These are phyloP conservation scores for Strigamia crassipes DNA, from an alignment of 2,888 invertebrate species.

Conservation along the genomic window DNA sequence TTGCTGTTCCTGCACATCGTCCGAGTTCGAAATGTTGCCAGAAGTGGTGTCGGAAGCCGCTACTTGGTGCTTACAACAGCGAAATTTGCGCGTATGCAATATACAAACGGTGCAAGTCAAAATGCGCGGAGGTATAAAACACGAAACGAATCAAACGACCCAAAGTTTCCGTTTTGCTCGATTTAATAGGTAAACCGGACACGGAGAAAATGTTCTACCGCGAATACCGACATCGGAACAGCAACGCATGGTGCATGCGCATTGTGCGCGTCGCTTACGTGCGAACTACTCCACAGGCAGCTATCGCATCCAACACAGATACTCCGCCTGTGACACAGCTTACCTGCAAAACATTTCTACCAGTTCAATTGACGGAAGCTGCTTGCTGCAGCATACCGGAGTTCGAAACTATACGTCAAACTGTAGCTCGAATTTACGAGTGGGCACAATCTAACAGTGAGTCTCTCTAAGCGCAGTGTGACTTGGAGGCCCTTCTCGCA, in stretches of 20 bases:
- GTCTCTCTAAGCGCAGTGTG: no score
- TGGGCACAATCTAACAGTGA: constrained; percentile 46
- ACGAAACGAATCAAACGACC: no score
- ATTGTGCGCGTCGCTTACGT: constrained; percentile 44
- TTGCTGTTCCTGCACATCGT: constrained; percentile 38
- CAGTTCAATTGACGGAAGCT: constrained; percentile 43
- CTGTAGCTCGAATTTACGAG: constrained; percentile 38
- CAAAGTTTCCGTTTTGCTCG: no score
- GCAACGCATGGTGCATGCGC: constrained; percentile 45
- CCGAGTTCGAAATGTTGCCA: constrained; percentile 42
- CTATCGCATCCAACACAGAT: not conserved
- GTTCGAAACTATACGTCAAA: constrained; percentile 45
- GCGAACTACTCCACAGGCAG: constrained; percentile 18
- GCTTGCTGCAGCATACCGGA: constrained; percentile 37
- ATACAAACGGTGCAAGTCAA: constrained; percentile 44
- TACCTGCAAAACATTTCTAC: constrained; percentile 46
- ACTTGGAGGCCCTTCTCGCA: no score
- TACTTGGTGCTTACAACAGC: constrained; percentile 41
- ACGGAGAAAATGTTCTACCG: constrained; percentile 45
- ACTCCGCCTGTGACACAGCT: constrained; percentile 44
- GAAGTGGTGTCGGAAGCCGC: constrained; percentile 43
- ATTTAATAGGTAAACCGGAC: constrained; percentile 43
- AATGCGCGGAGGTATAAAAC: constrained; percentile 45
- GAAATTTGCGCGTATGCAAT: constrained; percentile 43
- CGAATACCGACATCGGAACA: constrained; percentile 32